Conservation (phyloP, 2,113 vertebrate genomes). For the Brienomyrus brachyistius region DNA sequence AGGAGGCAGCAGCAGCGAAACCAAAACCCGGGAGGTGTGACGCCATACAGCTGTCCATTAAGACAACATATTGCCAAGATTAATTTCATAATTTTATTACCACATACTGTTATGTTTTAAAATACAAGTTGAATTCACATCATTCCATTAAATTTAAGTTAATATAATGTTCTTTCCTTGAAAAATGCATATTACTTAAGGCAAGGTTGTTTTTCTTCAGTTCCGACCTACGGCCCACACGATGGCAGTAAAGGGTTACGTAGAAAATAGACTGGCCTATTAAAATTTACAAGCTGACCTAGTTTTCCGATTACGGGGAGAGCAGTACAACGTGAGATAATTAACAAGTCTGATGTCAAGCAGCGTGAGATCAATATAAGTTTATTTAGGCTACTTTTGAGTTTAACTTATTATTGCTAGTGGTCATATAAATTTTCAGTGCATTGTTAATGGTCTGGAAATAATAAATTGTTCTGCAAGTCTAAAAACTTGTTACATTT, state of each 20-base stretch:
- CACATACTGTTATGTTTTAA: neutral
- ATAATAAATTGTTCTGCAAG: neutral
- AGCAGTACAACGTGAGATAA: neutral
- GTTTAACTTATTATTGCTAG: neutral
- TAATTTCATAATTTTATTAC: neutral
- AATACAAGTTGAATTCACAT: neutral
- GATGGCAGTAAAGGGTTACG: constrained; percentile 32
- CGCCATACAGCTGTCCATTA: neutral
- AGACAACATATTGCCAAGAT: neutral
- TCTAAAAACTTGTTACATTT: neutral
- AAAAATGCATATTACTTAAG: neutral
- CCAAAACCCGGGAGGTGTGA: neutral
- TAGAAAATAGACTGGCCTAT: neutral
- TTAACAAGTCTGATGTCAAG: neutral
- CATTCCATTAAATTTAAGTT: neutral
- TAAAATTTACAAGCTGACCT: neutral
- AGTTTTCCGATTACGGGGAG: constrained; percentile 8
- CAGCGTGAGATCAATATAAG: neutral
- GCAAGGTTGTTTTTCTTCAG: neutral
- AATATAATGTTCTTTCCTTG: neutral
- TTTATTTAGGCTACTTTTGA: neutral
- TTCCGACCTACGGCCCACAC: constrained; percentile 16
- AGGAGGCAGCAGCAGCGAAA: neutral
- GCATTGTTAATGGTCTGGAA: neutral
- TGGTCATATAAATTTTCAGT: neutral